These are phyloP conservation scores for Neoaliturus tenellus DNA, from an alignment of 2,888 invertebrate genomes.

Conservation along the genomic window DNA sequence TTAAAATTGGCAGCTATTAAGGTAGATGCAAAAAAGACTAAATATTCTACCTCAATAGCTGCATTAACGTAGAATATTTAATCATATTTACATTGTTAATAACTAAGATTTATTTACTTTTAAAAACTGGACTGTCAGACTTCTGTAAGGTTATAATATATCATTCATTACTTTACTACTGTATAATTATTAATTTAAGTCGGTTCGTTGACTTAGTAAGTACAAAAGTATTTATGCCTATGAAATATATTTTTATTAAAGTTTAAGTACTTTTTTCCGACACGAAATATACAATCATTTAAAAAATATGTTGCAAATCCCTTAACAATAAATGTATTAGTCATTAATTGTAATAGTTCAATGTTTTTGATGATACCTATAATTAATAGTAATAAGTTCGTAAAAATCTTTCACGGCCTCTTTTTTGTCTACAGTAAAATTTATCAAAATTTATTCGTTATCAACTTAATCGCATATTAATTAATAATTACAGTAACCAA, in stretches of 20 bases:
- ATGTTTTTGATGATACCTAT: neutral
- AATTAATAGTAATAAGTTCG: neutral
- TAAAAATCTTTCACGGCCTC: conserved; percentile 13
- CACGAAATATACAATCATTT: neutral
- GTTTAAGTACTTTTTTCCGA: neutral
- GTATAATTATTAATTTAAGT: neutral
- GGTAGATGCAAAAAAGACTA: no score
- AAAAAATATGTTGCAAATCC: neutral
- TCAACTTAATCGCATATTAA: no score
- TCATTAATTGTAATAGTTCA: neutral
- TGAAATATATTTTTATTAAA: conserved; percentile 10
- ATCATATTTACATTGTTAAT: no score
- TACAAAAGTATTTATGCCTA: neutral
- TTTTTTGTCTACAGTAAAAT: no score
- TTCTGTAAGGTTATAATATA: no score
- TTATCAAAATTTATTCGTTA: no score
- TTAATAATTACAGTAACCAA: no score
- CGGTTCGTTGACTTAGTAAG: neutral
- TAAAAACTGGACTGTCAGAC: no score
- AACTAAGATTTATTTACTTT: no score
- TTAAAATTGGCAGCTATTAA: no score
- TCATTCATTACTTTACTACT: neutral
- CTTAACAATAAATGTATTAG: neutral
- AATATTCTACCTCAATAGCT: no score
- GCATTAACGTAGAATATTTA: no score